Conservation (phyloP, 2,113 vertebrate species). For the Gambusia affinis region DNA sequence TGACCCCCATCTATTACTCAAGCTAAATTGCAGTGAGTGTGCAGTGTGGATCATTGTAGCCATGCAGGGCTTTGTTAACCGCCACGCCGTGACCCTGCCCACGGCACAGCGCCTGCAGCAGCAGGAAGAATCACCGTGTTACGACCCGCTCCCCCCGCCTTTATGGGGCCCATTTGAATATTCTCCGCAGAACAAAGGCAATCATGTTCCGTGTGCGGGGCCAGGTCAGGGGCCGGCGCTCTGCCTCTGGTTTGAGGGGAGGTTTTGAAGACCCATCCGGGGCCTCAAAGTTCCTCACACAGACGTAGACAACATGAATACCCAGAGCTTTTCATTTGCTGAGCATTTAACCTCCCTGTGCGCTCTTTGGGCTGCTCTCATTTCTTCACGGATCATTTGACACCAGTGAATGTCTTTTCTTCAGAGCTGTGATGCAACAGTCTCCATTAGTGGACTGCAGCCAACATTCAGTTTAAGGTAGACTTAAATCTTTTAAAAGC, state of each 20-base stretch:
- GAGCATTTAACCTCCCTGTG: conserved; percentile 41
- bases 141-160: conserved; percentile 85
- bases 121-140: conserved; percentile 88
- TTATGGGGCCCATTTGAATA: conserved; percentile 86
- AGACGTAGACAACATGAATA: conserved; percentile 9
- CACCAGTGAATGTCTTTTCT: conserved; percentile 8
- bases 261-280: conserved; percentile 35
- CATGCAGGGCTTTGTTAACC: conserved; percentile 92
- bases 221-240: conserved; percentile 53
- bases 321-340: conserved; percentile 45
- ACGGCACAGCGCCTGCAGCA: conserved; percentile 81
- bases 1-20: conserved; percentile 98
- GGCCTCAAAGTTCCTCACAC: conserved; percentile 54
- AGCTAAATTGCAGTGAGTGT: conserved; percentile 95
- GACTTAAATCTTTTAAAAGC: not conserved
- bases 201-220: conserved; percentile 61
- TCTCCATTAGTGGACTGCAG: conserved; percentile 30
- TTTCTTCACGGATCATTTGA: conserved; percentile 29
- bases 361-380: conserved; percentile 36
- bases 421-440: not conserved
- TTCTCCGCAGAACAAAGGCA: conserved; percentile 70
- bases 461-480: not conserved
- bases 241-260: conserved; percentile 27
- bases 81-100: conserved; percentile 86
- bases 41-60: conserved; percentile 87